Base-by-base conservation (phyloP, 2,888 invertebrate genomes). In the Xylophagus ater region DNA sequence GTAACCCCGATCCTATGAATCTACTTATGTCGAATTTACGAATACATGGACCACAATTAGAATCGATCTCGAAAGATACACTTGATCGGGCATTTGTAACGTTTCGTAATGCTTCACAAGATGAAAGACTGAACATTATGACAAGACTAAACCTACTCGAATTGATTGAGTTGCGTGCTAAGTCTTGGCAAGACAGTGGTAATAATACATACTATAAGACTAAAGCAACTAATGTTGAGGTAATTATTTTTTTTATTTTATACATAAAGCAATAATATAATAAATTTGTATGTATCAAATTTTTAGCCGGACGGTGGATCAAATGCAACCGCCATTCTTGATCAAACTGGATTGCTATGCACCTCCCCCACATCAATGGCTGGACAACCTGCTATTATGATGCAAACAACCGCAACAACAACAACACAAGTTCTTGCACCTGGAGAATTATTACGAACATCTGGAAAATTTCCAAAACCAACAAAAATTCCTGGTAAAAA, bases 401-500 rank as follows among this genome's bases (percentile, higher is more conserved):
- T n/a, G n/a, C n/a, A n/a, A n/a, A n/a, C n/a, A n/a, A n/a, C n/a
- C n/a, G n/a, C n/a, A 48, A 55, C 72, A 17, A 54, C 64, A 13
- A 60, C 64, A 15, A 60, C 69, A 29, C 69, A 71, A n/a, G 64
- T 84, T 51, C 72, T 88, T 50, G 76, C 71, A 46, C 85, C 87
- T 30, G 89, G 88, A 36, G 89, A 89, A 66, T 73, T 89, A 36
- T 74, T 89, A 51, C 86, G 85, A 64, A 78, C 83, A 42, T 89
- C 88, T 25, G 89, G 89, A 41, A 89, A 89, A 67, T 89, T 86
- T 65, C 69, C 77, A 36, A 85, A 85, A 62, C 88, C 89, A 26
- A 87, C 88, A 9, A 82, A 87, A 65, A 85, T 90, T 53, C 85
- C 88, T 34, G 88, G 88, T 51, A 90, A 90, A 67, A 89, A 86